These are phyloP conservation scores for Sebastolobus altivelis DNA, from an alignment of 2,797 vertebrate species.

Conservation along the genomic window DNA sequence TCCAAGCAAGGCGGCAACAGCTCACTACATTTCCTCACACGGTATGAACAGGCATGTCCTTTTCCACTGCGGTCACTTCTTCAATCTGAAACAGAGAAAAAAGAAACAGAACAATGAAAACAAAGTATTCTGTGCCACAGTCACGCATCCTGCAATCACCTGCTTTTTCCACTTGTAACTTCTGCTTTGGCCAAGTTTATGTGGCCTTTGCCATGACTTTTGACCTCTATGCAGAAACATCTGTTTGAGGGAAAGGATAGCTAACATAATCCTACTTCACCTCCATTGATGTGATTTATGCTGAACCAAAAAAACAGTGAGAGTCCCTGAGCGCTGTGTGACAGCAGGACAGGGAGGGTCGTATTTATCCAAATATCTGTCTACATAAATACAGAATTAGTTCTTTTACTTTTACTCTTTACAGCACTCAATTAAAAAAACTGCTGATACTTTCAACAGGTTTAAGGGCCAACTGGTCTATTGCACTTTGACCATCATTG, in stretches of 20 bases:
- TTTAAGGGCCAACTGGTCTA: background rate
- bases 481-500: constrained; percentile 17
- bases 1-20: background rate
- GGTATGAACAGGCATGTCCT: background rate
- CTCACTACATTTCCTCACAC: background rate
- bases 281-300: constrained; percentile 73
- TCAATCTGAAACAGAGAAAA: constrained; percentile 65
- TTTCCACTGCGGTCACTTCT: background rate
- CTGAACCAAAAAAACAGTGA: constrained; percentile 20
- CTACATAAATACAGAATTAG: background rate
- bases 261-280: constrained; percentile 64
- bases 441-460: constrained; percentile 19
- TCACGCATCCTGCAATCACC: constrained; percentile 58
- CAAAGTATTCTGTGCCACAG: constrained; percentile 50
- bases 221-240: constrained; percentile 73
- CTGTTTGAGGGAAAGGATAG: constrained; percentile 75
- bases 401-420: background rate
- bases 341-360: constrained; percentile 1
- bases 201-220: constrained; percentile 69
- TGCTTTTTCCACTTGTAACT: constrained; percentile 65
- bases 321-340: constrained; percentile 13
- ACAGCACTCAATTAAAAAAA: background rate
- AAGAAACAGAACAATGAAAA: constrained; percentile 40
- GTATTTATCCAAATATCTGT: constrained; percentile 17
- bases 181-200: constrained; percentile 75